Conservation (phyloP, 2,888 invertebrate genomes). For the Leptinotarsa peninsularis region DNA sequence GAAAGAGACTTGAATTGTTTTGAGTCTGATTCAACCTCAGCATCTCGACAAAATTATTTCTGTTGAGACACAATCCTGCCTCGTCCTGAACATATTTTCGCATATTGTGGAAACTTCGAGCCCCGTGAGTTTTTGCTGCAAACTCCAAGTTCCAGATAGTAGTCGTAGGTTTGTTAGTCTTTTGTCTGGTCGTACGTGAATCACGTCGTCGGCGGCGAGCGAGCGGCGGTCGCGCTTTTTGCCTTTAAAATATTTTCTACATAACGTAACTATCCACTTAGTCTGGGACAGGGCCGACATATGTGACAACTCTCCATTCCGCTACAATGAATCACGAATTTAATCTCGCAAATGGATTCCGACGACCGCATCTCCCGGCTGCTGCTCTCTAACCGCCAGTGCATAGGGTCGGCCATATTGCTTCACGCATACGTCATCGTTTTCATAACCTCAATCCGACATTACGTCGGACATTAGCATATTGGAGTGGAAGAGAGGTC, state of each 20-base stretch:
- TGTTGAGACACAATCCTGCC: not conserved
- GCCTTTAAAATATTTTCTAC: conserved; percentile 65
- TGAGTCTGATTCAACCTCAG: too few species aligned
- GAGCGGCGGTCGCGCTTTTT: conserved; percentile 56
- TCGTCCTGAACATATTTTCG: not conserved
- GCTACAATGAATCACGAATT: conserved; percentile 73
- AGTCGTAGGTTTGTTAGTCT: conserved; percentile 34
- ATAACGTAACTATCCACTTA: conserved; percentile 66
- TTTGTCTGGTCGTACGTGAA: conserved; percentile 53
- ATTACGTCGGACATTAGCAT: conserved; percentile 36
- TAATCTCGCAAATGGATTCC: conserved; percentile 80
- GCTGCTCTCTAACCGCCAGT: conserved; percentile 39
- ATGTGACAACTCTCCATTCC: conserved; percentile 75
- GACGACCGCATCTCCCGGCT: conserved; percentile 62
- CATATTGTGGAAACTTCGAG: not conserved
- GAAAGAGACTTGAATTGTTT: too few species aligned
- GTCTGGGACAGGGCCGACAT: conserved; percentile 69
- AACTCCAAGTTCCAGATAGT: conserved; percentile 5
- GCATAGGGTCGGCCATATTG: conserved; percentile 63
- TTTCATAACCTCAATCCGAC: conserved; percentile 53
- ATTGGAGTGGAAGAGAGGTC: conserved; percentile 28
- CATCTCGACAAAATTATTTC: too few species aligned
- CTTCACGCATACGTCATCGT: conserved; percentile 59
- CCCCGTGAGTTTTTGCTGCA: conserved; percentile 13
- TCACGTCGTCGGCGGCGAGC: conserved; percentile 50